A percentile compares a stretch with the other conserved stretches of the same genome.
These are phyloP conservation scores for Protosalanx chinensis DNA, from an alignment of 2,797 vertebrate species.

Conservation along the genomic window DNA sequence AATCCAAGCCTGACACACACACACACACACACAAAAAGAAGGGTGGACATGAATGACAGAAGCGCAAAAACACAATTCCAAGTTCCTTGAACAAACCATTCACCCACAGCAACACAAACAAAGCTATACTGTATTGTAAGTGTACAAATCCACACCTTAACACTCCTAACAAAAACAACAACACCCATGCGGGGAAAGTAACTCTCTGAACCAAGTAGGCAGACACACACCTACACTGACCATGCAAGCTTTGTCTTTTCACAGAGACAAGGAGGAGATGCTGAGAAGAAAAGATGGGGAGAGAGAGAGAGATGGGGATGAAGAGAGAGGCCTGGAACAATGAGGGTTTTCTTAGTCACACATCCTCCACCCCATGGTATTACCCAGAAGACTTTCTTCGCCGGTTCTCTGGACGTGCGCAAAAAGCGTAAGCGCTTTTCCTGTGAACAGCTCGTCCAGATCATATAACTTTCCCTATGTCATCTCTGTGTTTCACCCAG, in stretches of 20 bases:
- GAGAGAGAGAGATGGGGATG: too few relatives aligned
- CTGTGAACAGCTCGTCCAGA: too few relatives aligned
- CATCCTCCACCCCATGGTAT: too few relatives aligned
- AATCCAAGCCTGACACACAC: constrained; percentile 85
- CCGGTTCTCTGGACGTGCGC: too few relatives aligned
- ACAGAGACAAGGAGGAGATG: neutral
- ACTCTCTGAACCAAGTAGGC: neutral
- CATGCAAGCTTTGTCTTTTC: too few relatives aligned
- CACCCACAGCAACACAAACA: too few relatives aligned
- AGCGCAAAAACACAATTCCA: neutral
- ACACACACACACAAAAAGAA: neutral
- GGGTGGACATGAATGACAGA: neutral
- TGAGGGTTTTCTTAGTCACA: too few relatives aligned
- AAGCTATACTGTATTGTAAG: neutral
- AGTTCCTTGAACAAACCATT: neutral
- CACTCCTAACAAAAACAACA: neutral
- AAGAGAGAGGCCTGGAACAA: neutral
- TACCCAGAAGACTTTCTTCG: too few relatives aligned
- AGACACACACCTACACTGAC: neutral
- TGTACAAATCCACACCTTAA: neutral
- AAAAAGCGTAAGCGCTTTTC: too few relatives aligned
- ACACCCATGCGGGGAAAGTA: neutral
- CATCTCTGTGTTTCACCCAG: neutral
- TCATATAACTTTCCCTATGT: neutral
- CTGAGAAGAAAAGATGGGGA: too few relatives aligned